These are phyloP conservation scores for Eulemur coronatus DNA, from an alignment of 2,797 vertebrate species.

Conservation along the genomic window DNA sequence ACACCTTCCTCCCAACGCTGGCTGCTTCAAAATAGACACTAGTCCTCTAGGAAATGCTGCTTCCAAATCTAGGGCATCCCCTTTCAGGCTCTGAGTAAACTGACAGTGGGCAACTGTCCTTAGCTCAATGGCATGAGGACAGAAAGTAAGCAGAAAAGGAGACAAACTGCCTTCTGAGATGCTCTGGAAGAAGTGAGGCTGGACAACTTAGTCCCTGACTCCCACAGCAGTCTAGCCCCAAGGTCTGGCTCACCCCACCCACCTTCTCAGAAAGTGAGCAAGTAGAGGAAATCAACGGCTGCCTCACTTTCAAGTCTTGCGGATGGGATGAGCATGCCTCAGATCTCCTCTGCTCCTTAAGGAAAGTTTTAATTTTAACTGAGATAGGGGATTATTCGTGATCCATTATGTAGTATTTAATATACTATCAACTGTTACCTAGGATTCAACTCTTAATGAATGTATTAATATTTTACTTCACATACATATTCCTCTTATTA, in stretches of 20 bases:
- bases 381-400: not conserved
- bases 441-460: not conserved
- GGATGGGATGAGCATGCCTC: not conserved
- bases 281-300: not conserved
- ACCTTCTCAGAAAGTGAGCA: not conserved
- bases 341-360: not conserved
- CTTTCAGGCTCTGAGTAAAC: not conserved
- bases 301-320: not conserved
- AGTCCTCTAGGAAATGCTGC: not conserved
- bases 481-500: not conserved
- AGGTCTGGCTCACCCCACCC: not conserved
- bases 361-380: not conserved
- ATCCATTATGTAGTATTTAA: not conserved
- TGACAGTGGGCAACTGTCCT: not conserved
- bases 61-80: not conserved
- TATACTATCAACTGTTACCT: not conserved
- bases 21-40: not conserved
- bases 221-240: not conserved
- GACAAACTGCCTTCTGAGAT: not conserved
- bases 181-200: not conserved
- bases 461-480: not conserved
- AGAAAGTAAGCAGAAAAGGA: not conserved
- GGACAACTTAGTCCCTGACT: not conserved
- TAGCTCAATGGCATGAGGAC: not conserved
- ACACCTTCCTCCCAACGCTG: not conserved